Base-by-base conservation (phyloP, 1,140 invertebrate species). In the Amyelois transitella region DNA sequence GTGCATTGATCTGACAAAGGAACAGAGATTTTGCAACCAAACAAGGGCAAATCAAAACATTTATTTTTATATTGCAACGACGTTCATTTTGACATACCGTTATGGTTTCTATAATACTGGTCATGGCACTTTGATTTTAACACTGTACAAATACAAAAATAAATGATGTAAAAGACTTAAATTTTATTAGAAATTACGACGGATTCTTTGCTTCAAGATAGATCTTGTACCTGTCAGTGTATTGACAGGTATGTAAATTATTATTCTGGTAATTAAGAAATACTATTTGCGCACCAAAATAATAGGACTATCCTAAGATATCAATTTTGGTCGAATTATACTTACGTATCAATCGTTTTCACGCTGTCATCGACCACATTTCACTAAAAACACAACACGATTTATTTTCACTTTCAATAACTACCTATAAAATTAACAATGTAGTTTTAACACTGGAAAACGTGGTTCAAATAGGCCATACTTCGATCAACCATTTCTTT, bases 301-400 rank as follows among this genome's bases (percentile, higher is more conserved):
- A 7, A 19, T 43, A 43, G 21, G 43, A 18, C 32, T 43, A 22
- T 20, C n/a, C n/a, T n/a, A 51, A 8, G 28, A 60, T 55, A 59
- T 63, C 64, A 18, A 69, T 78, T 75, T 77, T 71, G 57, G 72
- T 69, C 67, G 72, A 64, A 62, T 81, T 75, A 85, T 85, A 87
- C 84, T 87, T 84, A 87, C 84, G 81, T 81, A 81, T 74, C 76
- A 76, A 75, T 66, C 73, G 71, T 77, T 85, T 81, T 83, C 60
- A 83, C 80, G 75, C 74, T 83, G 79, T 86, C 81, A 84, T 86
- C 78, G 69, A 83, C 73, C 81, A 86, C 83, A 86, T 81, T 84
- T 82, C 77, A 82, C 72, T 66, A 72, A 38, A 38, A 38, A 57
- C 72, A 80, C 78, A 74, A 73, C 64, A 79, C 72, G n/a, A 38